Conservation (phyloP, 2,113 vertebrate genomes). For the Chlorodrepanis virens region DNA sequence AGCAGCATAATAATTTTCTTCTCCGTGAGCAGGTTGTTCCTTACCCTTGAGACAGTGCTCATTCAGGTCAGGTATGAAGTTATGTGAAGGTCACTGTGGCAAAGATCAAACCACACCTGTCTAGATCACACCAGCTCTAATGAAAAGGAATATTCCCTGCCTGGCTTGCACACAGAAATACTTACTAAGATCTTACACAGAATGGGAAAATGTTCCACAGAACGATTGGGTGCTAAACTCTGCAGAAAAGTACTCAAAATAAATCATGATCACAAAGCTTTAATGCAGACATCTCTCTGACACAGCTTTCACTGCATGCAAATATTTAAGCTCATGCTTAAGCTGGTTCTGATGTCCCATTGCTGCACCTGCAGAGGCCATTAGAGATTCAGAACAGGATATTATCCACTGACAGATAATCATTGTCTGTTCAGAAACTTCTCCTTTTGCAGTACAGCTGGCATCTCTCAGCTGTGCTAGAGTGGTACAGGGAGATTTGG, state of each 20-base stretch:
- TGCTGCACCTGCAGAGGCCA: not conserved
- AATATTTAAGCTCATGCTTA: not conserved
- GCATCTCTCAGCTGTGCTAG: not conserved
- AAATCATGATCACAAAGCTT: not conserved
- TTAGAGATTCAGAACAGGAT: slow-evolving; percentile 1
- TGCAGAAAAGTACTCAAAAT: not conserved
- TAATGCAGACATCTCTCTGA: not conserved
- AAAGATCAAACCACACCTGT: slow-evolving; percentile 21
- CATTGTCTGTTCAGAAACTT: slow-evolving; percentile 12
- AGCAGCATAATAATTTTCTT: not conserved
- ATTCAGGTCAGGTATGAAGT: not conserved
- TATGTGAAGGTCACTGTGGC: not conserved
- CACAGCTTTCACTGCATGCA: not conserved
- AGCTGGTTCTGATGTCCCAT: not conserved
- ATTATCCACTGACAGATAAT: slow-evolving; percentile 22
- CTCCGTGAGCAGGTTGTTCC: not conserved
- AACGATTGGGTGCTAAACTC: not conserved
- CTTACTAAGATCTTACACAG: not conserved
- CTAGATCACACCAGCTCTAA: not conserved
- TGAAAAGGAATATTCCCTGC: not conserved
- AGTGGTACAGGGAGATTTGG: not conserved
- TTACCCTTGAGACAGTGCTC: not conserved
- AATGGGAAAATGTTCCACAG: not conserved
- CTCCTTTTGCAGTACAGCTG: slow-evolving; percentile 11
- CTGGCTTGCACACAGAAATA: not conserved